Evolutionary conservation across 2,797 vertebrate species (phyloP), one percentile per base, ranked within the genome.

Genomic region (Myripristis jacobus): DNA sequence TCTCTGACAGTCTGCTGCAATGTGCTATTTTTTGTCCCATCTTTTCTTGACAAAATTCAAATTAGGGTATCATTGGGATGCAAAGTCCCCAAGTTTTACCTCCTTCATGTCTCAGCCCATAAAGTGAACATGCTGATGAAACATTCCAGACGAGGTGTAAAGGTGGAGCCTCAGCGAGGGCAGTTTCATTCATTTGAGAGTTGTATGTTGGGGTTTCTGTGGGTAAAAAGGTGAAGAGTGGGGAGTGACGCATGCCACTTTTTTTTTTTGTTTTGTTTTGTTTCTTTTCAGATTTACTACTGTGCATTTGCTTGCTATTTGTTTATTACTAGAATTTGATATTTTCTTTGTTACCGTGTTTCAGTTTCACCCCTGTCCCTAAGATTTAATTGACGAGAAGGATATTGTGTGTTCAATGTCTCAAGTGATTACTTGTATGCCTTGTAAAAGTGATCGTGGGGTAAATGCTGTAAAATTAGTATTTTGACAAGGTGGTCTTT

Each of bases 361-460:
- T 55, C 43, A 57, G 76, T 80, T 81, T 79, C 63, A 75, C 70
- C 81, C 77, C 69, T 38, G 68, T 74, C 88, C 77, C 66, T 80
- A 50, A 65, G 68, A 82, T 58, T n/a, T 52, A 81, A 84, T 34
- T 61, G 67, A 80, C 86, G 72, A 70, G 80, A 87, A 82, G 76
- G 80, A 71, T 87, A 55, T 80, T 79, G 74, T 81, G 81, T 88
- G 83, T 84, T 84, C 55, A 75, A 21, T 87, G 87, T 88, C 82
- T 90, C 72, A 58, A 81, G 83, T 89, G 77, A 74, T 85, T 89
- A 83, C 78, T 77, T 78, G 79, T 90, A 61, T 81, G 88, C 85
- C 79, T 86, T 87, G 89, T 91, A 63, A 80, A 86, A 84, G 88
- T 92, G 85, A 83, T 60, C 68, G 79, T 87, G 70, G 78, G 84